These are phyloP conservation scores for Myotis lucifugus DNA, from an alignment of 2,113 vertebrate genomes.

Conservation along the genomic window DNA sequence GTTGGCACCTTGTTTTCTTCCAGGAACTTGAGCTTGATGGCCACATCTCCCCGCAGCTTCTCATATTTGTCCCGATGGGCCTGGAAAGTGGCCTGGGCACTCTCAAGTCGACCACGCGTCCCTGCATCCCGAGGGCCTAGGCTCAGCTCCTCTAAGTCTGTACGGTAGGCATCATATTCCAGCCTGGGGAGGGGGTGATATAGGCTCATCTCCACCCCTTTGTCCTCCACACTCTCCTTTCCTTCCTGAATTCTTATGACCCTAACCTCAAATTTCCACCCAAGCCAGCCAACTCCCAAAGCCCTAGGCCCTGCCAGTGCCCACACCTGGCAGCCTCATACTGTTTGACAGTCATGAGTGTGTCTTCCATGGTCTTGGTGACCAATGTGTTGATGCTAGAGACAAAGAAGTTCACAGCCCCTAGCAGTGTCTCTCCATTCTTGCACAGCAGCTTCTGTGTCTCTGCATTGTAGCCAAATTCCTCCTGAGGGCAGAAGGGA, in stretches of 20 bases:
- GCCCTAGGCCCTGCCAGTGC: constrained; percentile 47
- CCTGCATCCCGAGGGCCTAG: constrained; percentile 92
- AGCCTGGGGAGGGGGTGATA: constrained; percentile 83
- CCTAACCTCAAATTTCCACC: neutral
- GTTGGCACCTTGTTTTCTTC: constrained; percentile 96
- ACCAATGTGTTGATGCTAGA: constrained; percentile 98
- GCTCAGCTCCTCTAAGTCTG: constrained; percentile 97
- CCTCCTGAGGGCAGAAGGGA: constrained; percentile 88
- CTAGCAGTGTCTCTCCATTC: constrained; percentile 96
- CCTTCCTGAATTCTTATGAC: neutral
- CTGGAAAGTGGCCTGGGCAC: constrained; percentile 93
- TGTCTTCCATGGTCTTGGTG: constrained; percentile 99
- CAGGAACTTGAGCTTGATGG: constrained; percentile 97
- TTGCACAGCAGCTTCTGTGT: constrained; percentile 97
- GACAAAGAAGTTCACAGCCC: constrained; percentile 98
- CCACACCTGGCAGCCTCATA: constrained; percentile 95
- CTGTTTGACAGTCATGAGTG: constrained; percentile 96
- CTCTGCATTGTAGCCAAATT: constrained; percentile 98
- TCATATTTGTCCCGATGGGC: constrained; percentile 96
- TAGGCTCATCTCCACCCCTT: neutral
- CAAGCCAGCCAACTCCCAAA: constrained; percentile 51
- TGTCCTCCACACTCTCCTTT: neutral
- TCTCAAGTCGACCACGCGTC: constrained; percentile 91
- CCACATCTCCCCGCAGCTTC: constrained; percentile 94
- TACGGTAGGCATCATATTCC: constrained; percentile 96